A percentile compares a stretch with the other conserved stretches of the same genome.
Evolutionary conservation across 2,797 vertebrate genomes (phyloP).

Genomic region (Trachops cirrhosus): DNA sequence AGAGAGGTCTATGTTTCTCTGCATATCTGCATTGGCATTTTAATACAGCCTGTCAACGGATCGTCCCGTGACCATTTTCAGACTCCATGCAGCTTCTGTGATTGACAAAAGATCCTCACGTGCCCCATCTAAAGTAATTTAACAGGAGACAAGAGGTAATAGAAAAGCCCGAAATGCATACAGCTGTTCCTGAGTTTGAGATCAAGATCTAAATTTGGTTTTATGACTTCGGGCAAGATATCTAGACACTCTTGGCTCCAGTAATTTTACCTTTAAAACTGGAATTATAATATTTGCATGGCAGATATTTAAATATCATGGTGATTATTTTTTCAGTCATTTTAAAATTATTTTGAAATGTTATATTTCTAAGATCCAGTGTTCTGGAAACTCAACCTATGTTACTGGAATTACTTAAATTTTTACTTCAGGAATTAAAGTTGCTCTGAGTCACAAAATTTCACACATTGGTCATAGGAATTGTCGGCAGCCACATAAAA

Average conservation of each 20-base stretch:
- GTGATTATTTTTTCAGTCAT: background rate
- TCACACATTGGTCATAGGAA: constrained; percentile 66
- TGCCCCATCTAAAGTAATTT: background rate
- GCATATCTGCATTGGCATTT: background rate
- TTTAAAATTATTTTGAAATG: constrained; percentile 32
- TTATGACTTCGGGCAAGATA: background rate
- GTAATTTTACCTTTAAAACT: background rate
- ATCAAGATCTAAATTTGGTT: background rate
- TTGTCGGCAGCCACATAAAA: constrained; percentile 61
- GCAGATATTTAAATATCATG: background rate
- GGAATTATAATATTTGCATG: background rate
- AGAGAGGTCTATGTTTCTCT: background rate
- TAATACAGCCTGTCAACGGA: constrained; percentile 8
- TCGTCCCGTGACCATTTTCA: background rate
- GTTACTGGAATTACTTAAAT: constrained; percentile 36
- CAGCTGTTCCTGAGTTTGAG: background rate
- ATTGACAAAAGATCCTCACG: background rate
- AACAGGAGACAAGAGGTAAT: background rate
- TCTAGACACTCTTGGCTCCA: background rate
- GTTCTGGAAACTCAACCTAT: background rate
- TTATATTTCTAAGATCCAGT: background rate
- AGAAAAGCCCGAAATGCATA: background rate
- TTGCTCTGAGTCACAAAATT: constrained; percentile 58
- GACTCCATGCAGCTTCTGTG: background rate
- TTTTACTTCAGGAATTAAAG: constrained; percentile 38